phyloP scores from a whole-genome alignment of 2,113 vertebrate species.

The Amazona guildingii region DNA sequence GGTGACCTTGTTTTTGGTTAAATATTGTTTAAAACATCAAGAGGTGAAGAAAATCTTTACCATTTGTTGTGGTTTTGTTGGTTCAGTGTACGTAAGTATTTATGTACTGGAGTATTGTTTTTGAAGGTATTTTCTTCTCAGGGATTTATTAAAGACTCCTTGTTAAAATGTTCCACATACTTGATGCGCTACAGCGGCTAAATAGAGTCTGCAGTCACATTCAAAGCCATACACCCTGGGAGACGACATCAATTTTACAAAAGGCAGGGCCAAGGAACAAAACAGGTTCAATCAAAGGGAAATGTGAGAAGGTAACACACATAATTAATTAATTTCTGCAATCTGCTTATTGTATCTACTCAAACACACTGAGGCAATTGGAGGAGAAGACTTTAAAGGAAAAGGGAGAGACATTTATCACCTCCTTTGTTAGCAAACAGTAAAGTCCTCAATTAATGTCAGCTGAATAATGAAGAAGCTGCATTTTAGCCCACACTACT shows the following conservation, averaged over 20 bases:
- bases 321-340: slow-evolving; percentile 43
- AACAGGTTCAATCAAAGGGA: not conserved
- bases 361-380: not conserved
- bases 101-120: not conserved
- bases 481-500: not conserved
- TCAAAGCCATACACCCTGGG: not conserved
- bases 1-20: not conserved
- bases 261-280: not conserved
- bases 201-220: not conserved
- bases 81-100: not conserved
- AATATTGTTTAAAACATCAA: not conserved
- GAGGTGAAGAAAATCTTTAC: not conserved
- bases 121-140: not conserved
- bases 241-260: not conserved
- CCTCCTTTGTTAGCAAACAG: not conserved
- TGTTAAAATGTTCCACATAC: slow-evolving; percentile 13
- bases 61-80: not conserved
- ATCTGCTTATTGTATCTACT: not conserved
- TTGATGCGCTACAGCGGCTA: not conserved
- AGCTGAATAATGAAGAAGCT: not conserved
- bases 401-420: not conserved
- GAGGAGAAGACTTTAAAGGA: not conserved
- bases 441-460: not conserved
- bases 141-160: slow-evolving; percentile 49
- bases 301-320: not conserved